Conservation (phyloP, 2,888 invertebrate species). For the Teleogryllus oceanicus region DNA sequence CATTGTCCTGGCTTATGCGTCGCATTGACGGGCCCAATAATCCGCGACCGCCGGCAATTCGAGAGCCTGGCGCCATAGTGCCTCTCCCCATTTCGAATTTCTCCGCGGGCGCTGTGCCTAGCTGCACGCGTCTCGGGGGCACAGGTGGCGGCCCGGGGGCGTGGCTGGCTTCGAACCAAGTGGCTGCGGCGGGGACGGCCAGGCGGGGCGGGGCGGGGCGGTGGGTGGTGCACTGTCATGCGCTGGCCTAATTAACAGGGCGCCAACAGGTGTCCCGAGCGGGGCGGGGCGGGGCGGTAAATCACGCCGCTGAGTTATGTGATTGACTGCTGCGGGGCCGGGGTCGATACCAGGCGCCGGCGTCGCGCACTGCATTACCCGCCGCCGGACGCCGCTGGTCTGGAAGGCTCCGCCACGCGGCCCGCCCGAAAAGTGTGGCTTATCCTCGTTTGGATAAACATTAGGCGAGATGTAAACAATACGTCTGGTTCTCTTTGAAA, state of each 20-base stretch:
- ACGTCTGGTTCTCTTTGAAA: too few species aligned
- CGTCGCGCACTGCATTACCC: not conserved
- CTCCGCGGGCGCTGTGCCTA: not conserved
- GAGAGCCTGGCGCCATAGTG: not conserved
- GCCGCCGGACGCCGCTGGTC: not conserved
- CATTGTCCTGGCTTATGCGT: too few species aligned
- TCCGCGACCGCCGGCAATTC: not conserved
- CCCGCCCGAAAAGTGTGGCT: too few species aligned
- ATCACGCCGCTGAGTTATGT: conserved; percentile 18
- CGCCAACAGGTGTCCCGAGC: not conserved
- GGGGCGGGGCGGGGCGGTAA: not conserved
- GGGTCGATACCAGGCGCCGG: not conserved
- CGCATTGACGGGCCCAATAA: too few species aligned
- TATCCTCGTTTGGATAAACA: too few species aligned
- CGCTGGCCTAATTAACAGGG: not conserved
- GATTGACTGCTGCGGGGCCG: conserved; percentile 8
- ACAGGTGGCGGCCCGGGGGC: too few species aligned
- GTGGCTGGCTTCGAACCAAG: not conserved
- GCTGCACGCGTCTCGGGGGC: too few species aligned
- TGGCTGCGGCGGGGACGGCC: not conserved
- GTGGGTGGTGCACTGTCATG: not conserved
- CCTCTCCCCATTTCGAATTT: not conserved
- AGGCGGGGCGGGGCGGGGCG: not conserved
- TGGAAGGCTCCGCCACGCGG: not conserved
- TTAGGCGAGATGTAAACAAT: too few species aligned